Base-by-base conservation (phyloP, 2,113 vertebrate genomes). In the Grammomys dolichurus region DNA sequence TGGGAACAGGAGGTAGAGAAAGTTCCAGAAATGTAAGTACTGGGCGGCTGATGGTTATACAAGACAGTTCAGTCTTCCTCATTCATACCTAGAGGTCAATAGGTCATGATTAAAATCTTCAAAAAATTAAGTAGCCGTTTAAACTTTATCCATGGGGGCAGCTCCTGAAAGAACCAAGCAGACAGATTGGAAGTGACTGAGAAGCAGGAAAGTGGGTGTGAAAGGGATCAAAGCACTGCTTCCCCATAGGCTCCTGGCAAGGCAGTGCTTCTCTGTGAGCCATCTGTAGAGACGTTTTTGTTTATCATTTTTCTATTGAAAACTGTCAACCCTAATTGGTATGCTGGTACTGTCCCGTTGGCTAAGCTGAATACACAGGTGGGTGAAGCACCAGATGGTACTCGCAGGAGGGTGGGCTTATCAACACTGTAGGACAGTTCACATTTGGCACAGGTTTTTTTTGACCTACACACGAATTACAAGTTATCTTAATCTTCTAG, bases 401-500 rank as follows among this genome's bases (percentile, higher is more conserved):
- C 5, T 5, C 1, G 16, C 17, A 14, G 24, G 81, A 43, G 60
- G 70, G 48, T 46, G 26, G 76, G 73, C 58, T 60, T 65, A 33
- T 22, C 33, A 51, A 31, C 60, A 67, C 58, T 7, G 4, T 3
- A 10, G 40, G 0, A 22, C 2, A 3, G 22, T n/a, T 96, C 19
- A 56, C 14, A 6, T n/a, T 17, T 5, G 60, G 54, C 1, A 17
- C 40, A 73, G 28, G 36, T 10, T 81, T 69, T 58, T 10, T 81
- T 69, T 58, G 22, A 87, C 51, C 12, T 90, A 82, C 16, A 31
- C 46, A n/a, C 69, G 76, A 87, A 70, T 85, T 20, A 84, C 56
- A 67, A 31, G 28, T 81, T 51, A 43, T 92, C 54, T 95, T 88
- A 82, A 89, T 87, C 90, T 91, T 92, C 73, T 43, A 77, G 73